Evolutionary conservation across 2,113 vertebrate genomes (phyloP).

Genomic region (Passer montanus): DNA sequence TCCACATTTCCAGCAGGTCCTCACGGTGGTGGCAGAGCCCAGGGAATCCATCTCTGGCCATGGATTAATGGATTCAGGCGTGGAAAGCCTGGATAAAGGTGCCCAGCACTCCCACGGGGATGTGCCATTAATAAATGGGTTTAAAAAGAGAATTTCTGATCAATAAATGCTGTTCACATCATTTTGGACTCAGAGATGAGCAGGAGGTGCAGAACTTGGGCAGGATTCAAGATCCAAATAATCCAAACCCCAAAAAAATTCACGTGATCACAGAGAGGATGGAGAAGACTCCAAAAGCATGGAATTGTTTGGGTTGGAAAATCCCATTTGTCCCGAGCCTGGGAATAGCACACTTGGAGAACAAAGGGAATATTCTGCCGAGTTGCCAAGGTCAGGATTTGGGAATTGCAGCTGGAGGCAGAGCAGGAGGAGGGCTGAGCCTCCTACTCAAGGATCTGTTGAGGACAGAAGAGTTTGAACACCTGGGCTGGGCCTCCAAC

Average conservation of each 20-base stretch:
- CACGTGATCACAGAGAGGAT: background rate
- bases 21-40: slow-evolving; percentile 45
- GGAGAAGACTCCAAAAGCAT: background rate
- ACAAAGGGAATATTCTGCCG: background rate
- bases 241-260: background rate
- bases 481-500: background rate
- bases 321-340: background rate
- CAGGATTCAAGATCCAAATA: background rate
- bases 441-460: background rate
- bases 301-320: background rate
- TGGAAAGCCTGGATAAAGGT: background rate
- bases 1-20: slow-evolving; percentile 66
- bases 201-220: background rate
- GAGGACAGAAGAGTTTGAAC: background rate
- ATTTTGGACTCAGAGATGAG: background rate
- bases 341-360: background rate
- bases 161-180: background rate
- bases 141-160: background rate
- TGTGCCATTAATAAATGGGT: background rate
- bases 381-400: background rate
- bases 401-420: background rate
- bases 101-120: accelerated
- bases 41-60: slow-evolving; percentile 69
- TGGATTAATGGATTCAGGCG: slow-evolving; percentile 42
- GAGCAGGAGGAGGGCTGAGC: background rate